Evolutionary conservation across 2,113 vertebrate species (phyloP).

Genomic region (Proterorhinus semilunaris): DNA sequence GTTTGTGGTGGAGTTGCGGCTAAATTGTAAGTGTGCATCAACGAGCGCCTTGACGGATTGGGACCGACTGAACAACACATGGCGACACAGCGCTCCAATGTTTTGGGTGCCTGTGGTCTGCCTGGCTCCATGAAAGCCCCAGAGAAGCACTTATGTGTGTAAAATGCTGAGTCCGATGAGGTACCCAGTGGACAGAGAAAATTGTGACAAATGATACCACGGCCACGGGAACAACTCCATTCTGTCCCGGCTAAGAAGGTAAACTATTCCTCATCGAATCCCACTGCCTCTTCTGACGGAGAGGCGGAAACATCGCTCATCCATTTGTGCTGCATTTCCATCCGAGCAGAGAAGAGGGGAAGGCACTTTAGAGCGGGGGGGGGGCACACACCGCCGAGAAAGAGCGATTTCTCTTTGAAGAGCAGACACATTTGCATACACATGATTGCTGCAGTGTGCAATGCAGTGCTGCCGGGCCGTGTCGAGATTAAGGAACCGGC

Average conservation of each 20-base stretch:
- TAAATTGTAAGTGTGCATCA: conserved; percentile 24
- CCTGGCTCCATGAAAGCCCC: conserved; percentile 31
- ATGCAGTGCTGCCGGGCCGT: conserved; percentile 24
- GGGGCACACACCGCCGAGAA: conserved; percentile 21
- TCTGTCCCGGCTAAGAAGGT: conserved; percentile 35
- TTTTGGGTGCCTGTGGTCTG: conserved; percentile 27
- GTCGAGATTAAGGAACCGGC: conserved; percentile 15
- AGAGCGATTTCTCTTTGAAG: conserved; percentile 47
- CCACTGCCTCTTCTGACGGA: conserved; percentile 15
- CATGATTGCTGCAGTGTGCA: conserved; percentile 40
- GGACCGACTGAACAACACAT: conserved; percentile 9
- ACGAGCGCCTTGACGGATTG: conserved; percentile 29
- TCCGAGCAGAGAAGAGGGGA: conserved; percentile 28
- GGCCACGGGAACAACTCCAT: conserved; percentile 45
- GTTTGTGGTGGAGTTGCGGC: conserved; percentile 20
- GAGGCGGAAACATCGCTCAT: conserved; percentile 33
- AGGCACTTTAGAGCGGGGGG: conserved; percentile 24
- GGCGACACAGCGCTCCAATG: conserved; percentile 16
- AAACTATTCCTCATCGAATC: conserved; percentile 32
- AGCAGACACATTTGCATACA: conserved; percentile 45
- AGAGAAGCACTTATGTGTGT: conserved; percentile 25
- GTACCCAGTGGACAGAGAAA: conserved; percentile 49
- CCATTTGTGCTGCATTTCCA: conserved; percentile 36
- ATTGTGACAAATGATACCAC: conserved; percentile 64
- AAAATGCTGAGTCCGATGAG: conserved; percentile 55